These are phyloP conservation scores for Gymnoscopelus braueri DNA, from an alignment of 2,797 vertebrate species.

Conservation along the genomic window DNA sequence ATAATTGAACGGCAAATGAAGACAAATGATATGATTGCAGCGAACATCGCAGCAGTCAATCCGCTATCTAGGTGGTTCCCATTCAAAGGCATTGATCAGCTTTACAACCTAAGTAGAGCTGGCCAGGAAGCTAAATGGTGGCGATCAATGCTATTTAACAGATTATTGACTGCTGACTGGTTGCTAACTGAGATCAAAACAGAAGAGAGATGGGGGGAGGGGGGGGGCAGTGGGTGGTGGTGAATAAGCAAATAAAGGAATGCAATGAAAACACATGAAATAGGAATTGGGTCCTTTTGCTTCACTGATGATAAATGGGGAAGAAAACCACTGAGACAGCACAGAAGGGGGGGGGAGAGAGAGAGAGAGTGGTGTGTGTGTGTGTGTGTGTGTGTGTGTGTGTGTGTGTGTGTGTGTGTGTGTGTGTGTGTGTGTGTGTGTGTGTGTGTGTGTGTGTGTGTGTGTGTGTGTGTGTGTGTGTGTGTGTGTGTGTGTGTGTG, in stretches of 20 bases:
- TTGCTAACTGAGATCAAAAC: slow-evolving; percentile 73
- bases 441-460: slow-evolving; percentile 28
- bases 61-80: slow-evolving; percentile 79
- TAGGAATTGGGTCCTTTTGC: slow-evolving; percentile 65
- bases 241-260: slow-evolving; percentile 71
- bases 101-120: slow-evolving; percentile 80
- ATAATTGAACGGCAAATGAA: slow-evolving; percentile 84
- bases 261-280: slow-evolving; percentile 68
- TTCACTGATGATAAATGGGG: slow-evolving; percentile 70
- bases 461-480: slow-evolving; percentile 9
- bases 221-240: slow-evolving; percentile 46
- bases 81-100: slow-evolving; percentile 84
- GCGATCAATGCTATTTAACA: slow-evolving; percentile 84
- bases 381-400: slow-evolving; percentile 39
- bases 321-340: slow-evolving; percentile 69
- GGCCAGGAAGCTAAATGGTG: slow-evolving; percentile 82
- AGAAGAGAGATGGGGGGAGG: slow-evolving; percentile 40
- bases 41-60: slow-evolving; percentile 76
- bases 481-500: slow-evolving; percentile 7
- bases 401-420: slow-evolving; percentile 59
- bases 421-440: slow-evolving; percentile 41
- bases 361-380: slow-evolving; percentile 29
- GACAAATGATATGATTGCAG: slow-evolving; percentile 83
- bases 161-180: slow-evolving; percentile 83
- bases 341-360: slow-evolving; percentile 30